A percentile compares a stretch with the other conserved stretches of the same genome.
These are phyloP conservation scores for Hirundo rustica DNA, from an alignment of 2,797 vertebrate species.

Conservation along the genomic window DNA sequence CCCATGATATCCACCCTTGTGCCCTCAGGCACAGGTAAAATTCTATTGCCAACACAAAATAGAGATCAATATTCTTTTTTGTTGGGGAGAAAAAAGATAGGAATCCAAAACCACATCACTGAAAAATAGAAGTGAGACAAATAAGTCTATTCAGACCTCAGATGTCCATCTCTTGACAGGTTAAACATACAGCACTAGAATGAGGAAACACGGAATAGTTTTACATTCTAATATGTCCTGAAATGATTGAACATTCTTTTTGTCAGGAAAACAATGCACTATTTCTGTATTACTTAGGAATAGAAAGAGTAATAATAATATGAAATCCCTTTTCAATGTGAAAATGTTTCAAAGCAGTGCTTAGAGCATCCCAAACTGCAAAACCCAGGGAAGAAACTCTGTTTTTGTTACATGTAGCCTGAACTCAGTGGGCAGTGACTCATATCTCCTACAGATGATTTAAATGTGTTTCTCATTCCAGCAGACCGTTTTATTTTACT, in stretches of 20 bases:
- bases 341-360: not conserved
- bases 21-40: not conserved
- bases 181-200: not conserved
- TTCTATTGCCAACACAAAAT: not conserved
- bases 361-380: not conserved
- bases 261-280: not conserved
- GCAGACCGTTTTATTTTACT: not conserved
- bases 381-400: not conserved
- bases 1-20: not conserved
- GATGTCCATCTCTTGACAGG: not conserved
- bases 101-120: not conserved
- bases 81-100: not conserved
- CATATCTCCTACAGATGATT: conserved; percentile 8
- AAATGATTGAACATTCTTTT: not conserved
- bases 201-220: not conserved
- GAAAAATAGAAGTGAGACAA: not conserved
- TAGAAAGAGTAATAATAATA: not conserved
- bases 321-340: not conserved
- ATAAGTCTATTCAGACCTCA: not conserved
- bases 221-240: not conserved
- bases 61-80: not conserved
- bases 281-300: not conserved
- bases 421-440: not conserved
- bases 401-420: not conserved
- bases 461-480: conserved; percentile 22